Evolutionary conservation across 2,113 vertebrate species (phyloP).

Genomic region (Leptobrachium leishanense): DNA sequence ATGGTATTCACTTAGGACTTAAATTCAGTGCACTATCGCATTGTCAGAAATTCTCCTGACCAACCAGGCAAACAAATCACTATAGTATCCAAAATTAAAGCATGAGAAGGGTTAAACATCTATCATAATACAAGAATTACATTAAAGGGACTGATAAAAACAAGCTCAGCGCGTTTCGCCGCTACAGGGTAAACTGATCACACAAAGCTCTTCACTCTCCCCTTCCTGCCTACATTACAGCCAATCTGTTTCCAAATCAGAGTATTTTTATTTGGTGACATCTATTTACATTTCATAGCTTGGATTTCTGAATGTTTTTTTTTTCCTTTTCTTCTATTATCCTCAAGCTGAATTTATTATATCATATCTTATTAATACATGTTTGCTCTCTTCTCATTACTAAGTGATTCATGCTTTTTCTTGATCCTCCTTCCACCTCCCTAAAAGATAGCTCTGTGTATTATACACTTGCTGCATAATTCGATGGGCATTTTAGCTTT

Average conservation of each 20-base stretch:
- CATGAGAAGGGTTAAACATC: no score
- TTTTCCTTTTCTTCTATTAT: conserved; percentile 42
- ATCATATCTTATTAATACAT: conserved; percentile 35
- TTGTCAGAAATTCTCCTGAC: no score
- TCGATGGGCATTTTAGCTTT: background rate
- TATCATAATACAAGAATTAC: no score
- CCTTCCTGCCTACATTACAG: background rate
- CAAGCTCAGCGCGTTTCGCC: no score
- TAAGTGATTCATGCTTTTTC: background rate
- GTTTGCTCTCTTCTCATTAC: background rate
- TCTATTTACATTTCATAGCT: background rate
- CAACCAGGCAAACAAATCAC: no score
- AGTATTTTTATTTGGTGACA: background rate
- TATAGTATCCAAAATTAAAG: no score
- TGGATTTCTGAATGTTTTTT: background rate
- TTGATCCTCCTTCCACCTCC: background rate
- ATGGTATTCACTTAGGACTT: no score
- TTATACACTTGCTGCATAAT: background rate
- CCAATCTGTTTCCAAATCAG: conserved; percentile 1
- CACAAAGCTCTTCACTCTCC: background rate
- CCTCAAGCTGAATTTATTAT: background rate
- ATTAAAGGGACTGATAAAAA: no score
- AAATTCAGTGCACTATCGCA: no score
- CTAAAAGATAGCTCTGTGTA: background rate
- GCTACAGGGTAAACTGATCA: no score